Conservation (phyloP, 2,888 invertebrate species). For the Julus scanicus region DNA sequence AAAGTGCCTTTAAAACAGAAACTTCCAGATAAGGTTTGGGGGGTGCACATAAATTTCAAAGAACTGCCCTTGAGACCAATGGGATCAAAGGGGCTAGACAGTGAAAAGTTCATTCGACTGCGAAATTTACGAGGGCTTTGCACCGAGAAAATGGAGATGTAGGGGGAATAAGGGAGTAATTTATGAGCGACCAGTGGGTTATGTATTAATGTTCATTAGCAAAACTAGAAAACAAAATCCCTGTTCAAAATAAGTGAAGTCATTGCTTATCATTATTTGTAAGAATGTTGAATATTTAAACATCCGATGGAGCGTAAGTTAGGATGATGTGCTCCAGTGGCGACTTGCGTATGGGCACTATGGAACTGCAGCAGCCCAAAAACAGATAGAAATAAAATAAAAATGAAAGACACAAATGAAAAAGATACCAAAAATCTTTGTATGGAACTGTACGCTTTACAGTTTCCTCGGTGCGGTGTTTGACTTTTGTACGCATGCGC, state of each 20-base stretch:
- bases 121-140: conserved; percentile 22
- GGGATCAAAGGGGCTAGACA: background rate
- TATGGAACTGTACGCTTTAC: no score
- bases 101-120: background rate
- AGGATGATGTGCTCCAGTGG: no score
- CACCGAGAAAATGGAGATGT: background rate
- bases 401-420: no score
- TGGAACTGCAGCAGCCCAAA: no score
- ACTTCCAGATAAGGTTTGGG: background rate
- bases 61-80: background rate
- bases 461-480: no score
- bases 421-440: no score
- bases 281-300: no score
- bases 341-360: no score
- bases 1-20: background rate
- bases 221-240: conserved; percentile 7
- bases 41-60: background rate
- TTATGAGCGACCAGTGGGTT: conserved; percentile 1
- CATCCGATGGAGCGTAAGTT: no score
- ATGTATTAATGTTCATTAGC: conserved; percentile 41
- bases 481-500: no score
- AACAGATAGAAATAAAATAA: no score
- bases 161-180: background rate
- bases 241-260: background rate
- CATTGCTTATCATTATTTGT: no score